Evolutionary conservation across 1,140 invertebrate species (phyloP).

Genomic region (Drosophila lacteicornis): DNA sequence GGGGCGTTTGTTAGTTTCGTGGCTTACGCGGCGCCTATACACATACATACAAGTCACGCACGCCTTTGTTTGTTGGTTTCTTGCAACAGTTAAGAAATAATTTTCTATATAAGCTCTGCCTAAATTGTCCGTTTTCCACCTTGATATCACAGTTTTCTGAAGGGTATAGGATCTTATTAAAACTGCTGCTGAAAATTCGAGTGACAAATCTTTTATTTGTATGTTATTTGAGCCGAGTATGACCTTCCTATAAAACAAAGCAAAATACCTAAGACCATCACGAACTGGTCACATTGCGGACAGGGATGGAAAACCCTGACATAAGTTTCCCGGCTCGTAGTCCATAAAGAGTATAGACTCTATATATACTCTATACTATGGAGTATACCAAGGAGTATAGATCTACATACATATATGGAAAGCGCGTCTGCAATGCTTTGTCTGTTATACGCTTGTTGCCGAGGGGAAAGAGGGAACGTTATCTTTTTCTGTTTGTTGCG

Average conservation of each 20-base stretch:
- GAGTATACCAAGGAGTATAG: no score
- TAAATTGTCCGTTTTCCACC: neutral
- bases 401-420: no score
- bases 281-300: neutral
- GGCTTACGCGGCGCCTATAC: conserved; percentile 43
- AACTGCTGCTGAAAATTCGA: neutral
- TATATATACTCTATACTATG: no score
- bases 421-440: no score
- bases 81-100: conserved; percentile 2
- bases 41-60: conserved; percentile 14
- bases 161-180: neutral
- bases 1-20: conserved; percentile 34
- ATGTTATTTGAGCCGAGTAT: conserved; percentile 15
- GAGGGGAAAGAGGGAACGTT: no score
- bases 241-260: neutral
- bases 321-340: no score
- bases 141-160: neutral
- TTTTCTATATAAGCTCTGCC: neutral
- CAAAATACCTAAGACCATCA: neutral
- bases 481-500: no score
- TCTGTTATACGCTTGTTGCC: no score
- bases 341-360: no score
- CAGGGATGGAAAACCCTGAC: neutral
- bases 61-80: conserved; percentile 17
- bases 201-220: conserved; percentile 35